These are phyloP conservation scores for Conistra vaccinii DNA, from an alignment of 2,888 invertebrate species.

Conservation along the genomic window DNA sequence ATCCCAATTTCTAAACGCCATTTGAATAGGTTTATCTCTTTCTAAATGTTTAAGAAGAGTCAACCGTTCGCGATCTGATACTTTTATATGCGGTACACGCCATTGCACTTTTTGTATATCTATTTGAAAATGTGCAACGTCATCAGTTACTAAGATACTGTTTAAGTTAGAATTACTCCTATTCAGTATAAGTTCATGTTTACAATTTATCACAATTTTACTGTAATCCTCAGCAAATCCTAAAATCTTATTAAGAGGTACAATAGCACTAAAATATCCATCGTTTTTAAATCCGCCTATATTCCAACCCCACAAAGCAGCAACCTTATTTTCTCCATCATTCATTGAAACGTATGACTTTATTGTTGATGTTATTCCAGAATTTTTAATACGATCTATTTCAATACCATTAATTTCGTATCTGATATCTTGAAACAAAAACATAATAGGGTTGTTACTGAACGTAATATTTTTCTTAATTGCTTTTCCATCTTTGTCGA, in stretches of 20 bases:
- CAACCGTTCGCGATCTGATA: too few relatives aligned
- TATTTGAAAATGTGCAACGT: neutral
- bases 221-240: neutral
- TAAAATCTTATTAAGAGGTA: neutral
- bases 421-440: too few relatives aligned
- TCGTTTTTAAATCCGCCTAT: neutral
- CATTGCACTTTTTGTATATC: neutral
- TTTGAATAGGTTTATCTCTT: too few relatives aligned
- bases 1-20: too few relatives aligned
- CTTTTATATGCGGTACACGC: neutral
- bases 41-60: too few relatives aligned
- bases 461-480: too few relatives aligned
- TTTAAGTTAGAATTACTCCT: neutral
- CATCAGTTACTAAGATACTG: neutral
- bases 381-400: too few relatives aligned
- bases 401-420: too few relatives aligned
- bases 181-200: neutral
- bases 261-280: neutral
- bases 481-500: too few relatives aligned
- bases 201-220: neutral
- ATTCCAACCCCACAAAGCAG: neutral
- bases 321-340: conserved; percentile 9
- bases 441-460: too few relatives aligned
- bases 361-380: too few relatives aligned
- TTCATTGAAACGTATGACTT: conserved; percentile 3